These are phyloP conservation scores for Lasioglossum oenotherae DNA, from an alignment of 2,888 invertebrate genomes.

Conservation along the genomic window DNA sequence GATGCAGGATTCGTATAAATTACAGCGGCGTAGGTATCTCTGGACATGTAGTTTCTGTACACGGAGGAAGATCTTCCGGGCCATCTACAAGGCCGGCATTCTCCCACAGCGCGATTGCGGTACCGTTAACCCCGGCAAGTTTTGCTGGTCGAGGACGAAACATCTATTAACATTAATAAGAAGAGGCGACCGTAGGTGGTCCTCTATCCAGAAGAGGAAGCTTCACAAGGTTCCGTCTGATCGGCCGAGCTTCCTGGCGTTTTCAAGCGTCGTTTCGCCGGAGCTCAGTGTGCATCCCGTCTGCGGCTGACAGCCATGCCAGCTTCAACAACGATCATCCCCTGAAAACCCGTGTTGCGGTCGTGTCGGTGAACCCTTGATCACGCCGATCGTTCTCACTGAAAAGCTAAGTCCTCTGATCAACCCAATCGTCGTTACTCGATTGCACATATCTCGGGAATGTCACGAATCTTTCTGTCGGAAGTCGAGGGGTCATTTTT, in stretches of 20 bases:
- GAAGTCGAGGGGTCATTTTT: neutral
- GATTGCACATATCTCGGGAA: neutral
- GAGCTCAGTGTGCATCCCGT: neutral
- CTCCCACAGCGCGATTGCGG: conserved; percentile 70
- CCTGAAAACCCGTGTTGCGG: neutral
- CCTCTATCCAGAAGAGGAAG: conserved; percentile 42
- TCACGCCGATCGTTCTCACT: neutral
- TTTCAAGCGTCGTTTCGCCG: conserved; percentile 30
- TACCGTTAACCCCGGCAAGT: conserved; percentile 76
- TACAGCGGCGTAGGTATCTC: conserved; percentile 39
- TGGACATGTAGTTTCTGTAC: conserved; percentile 54
- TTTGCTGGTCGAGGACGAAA: conserved; percentile 74
- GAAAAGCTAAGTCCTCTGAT: neutral
- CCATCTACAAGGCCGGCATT: conserved; percentile 74
- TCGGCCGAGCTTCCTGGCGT: conserved; percentile 39
- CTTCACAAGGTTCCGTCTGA: conserved; percentile 36
- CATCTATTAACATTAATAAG: conserved; percentile 78
- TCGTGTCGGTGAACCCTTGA: conserved; percentile 1
- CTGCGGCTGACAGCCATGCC: neutral
- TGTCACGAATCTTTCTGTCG: neutral
- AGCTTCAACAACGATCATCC: neutral
- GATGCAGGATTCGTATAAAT: conserved; percentile 34
- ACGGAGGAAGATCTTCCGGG: conserved; percentile 69
- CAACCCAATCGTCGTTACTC: neutral
- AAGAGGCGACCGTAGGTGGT: conserved; percentile 68